phyloP scores from a whole-genome alignment of 2,888 invertebrate species.

The Psylliodes chrysocephalus region DNA sequence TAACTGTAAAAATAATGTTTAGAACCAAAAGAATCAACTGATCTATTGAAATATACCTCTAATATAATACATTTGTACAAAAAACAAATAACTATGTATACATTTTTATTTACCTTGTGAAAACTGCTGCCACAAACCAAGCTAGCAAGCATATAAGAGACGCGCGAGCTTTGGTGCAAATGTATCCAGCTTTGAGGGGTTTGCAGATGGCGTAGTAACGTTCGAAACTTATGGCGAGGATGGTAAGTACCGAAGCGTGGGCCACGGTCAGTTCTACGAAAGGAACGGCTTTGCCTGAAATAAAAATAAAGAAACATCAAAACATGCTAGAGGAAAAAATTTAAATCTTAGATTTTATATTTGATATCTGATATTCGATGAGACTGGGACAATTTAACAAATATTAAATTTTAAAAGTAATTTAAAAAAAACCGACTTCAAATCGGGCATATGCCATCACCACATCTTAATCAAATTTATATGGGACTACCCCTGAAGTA shows the following conservation, averaged over 20 bases:
- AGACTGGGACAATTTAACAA: no score
- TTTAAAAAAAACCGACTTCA: no score
- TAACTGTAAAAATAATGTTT: no score
- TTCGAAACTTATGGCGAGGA: constrained; percentile 93
- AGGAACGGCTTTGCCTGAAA: constrained; percentile 89
- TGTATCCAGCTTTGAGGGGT: constrained; percentile 88
- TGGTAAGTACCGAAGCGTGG: constrained; percentile 91
- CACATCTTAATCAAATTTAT: no score
- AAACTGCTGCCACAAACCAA: constrained; percentile 85
- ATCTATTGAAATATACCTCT: not conserved
- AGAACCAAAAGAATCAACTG: no score
- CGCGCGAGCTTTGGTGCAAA: constrained; percentile 87
- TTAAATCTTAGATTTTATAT: no score
- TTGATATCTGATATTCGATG: no score
- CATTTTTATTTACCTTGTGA: constrained; percentile 78
- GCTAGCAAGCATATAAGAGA: constrained; percentile 83
- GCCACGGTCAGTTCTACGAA: constrained; percentile 92
- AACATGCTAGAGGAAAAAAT: no score
- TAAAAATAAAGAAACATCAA: constrained; percentile 34
- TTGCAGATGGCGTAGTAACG: constrained; percentile 89
- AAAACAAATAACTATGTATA: not conserved
- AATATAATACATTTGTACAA: not conserved
- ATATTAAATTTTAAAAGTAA: no score
- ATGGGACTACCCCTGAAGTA: no score
- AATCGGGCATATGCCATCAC: no score